Evolutionary conservation across 2,113 vertebrate genomes (phyloP).

Genomic region (Corythaeola cristata): DNA sequence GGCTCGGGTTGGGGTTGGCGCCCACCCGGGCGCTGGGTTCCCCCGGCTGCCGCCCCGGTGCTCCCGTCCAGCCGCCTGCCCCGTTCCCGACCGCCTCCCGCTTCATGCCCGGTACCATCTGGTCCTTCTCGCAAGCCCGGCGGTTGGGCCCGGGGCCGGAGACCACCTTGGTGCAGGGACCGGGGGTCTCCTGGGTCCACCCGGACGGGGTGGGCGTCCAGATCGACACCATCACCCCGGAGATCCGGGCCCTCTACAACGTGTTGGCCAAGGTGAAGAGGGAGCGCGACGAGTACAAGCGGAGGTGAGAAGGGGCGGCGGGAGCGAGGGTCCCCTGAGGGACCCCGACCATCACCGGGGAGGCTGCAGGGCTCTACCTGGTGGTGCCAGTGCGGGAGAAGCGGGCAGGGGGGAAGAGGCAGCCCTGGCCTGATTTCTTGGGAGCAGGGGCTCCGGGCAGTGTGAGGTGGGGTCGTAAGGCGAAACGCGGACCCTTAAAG

Average conservation of each 20-base stretch:
- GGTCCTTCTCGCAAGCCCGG: constrained; percentile 93
- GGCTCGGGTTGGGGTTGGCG: constrained; percentile 37
- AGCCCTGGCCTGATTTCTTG: neutral
- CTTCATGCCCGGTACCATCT: constrained; percentile 91
- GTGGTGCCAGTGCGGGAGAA: neutral
- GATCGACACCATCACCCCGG: constrained; percentile 97
- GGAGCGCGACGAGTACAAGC: constrained; percentile 94
- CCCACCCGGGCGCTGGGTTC: constrained; percentile 64
- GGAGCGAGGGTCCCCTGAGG: neutral
- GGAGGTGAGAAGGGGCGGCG: constrained; percentile 78
- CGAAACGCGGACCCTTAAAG: too few relatives aligned
- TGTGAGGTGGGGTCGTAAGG: neutral
- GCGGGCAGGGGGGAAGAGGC: neutral
- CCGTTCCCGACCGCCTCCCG: constrained; percentile 57
- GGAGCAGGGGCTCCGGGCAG: neutral
- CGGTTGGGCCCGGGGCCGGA: constrained; percentile 85
- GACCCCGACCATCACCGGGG: accelerated
- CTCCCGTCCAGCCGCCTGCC: neutral
- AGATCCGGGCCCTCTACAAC: constrained; percentile 97
- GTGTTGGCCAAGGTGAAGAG: constrained; percentile 97
- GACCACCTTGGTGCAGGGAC: constrained; percentile 86
- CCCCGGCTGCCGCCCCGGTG: constrained; percentile 55
- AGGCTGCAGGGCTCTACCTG: neutral
- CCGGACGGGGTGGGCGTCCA: constrained; percentile 96
- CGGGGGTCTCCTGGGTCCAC: constrained; percentile 92